Percentiles rank a stretch among this genome's conserved stretches.
Conservation (phyloP, 92 coral and sea anemone genomes). For the Ricordea florida region DNA sequence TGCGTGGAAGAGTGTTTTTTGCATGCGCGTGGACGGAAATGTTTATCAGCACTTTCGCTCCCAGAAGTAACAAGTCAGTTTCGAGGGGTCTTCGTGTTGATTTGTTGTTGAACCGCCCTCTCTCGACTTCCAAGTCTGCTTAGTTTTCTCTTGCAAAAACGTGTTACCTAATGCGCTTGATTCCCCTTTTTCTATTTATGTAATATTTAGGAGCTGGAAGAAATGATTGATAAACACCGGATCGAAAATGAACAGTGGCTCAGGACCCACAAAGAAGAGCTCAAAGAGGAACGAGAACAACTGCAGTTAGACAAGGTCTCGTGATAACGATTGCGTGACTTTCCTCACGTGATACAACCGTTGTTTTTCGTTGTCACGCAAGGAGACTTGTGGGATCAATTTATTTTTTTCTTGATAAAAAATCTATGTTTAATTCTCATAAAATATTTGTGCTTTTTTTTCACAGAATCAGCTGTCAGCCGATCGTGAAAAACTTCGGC, state of each 20-base stretch:
- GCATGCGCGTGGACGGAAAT: no score
- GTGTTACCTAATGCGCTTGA: background rate
- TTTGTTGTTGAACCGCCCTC: no score
- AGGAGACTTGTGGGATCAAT: no score
- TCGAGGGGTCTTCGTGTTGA: no score
- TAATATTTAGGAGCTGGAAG: conserved; percentile 74
- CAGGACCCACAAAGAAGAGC: conserved; percentile 42
- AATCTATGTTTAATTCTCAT: background rate
- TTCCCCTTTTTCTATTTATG: background rate
- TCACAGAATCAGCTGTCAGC: conserved; percentile 49
- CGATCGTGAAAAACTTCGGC: conserved; percentile 48
- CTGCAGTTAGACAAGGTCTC: conserved; percentile 55
- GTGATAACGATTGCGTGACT: no score
- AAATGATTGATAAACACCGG: conserved; percentile 72
- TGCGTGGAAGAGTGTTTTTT: no score
- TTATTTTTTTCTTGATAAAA: no score
- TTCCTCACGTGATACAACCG: background rate
- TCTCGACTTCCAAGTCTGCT: background rate
- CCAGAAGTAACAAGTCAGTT: no score
- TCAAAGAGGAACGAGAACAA: conserved; percentile 59
- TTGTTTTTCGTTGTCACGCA: background rate
- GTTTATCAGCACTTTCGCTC: no score
- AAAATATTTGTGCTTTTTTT: background rate
- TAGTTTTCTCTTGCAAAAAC: background rate
- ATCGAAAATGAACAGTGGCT: conserved; percentile 84